These are phyloP conservation scores for Osmerus eperlanus DNA, from an alignment of 2,113 vertebrate genomes.

Conservation along the genomic window DNA sequence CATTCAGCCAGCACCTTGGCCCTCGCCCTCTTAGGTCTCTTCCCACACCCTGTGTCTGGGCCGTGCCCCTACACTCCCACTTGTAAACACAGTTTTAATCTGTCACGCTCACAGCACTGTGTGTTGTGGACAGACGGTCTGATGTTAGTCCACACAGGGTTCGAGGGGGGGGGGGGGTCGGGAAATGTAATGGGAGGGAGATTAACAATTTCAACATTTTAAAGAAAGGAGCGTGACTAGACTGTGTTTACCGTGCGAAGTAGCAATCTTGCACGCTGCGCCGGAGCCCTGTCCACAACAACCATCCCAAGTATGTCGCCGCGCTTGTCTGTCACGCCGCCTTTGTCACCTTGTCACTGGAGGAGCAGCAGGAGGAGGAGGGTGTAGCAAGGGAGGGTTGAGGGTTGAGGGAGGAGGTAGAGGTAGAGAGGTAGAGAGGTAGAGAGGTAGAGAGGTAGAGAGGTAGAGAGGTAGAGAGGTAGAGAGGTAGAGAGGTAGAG, in stretches of 20 bases:
- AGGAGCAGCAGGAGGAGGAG: neutral
- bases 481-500: too few species aligned
- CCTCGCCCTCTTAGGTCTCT: neutral
- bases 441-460: too few species aligned
- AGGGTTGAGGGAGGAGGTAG: neutral
- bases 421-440: neutral
- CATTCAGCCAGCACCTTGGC: constrained; percentile 48
- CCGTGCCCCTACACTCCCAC: constrained; percentile 18
- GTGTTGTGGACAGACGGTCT: too few species aligned
- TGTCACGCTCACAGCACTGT: too few species aligned
- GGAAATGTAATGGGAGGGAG: too few species aligned
- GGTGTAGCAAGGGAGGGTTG: neutral
- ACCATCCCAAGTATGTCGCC: neutral
- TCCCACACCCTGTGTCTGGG: constrained; percentile 25
- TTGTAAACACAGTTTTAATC: neutral
- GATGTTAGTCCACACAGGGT: constrained; percentile 17
- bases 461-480: constrained; percentile 3
- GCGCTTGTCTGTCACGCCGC: neutral
- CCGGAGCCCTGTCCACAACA: neutral
- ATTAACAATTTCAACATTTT: too few species aligned
- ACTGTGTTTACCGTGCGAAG: neutral
- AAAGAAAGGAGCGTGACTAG: too few species aligned
- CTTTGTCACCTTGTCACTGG: neutral
- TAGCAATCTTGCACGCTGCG: neutral
- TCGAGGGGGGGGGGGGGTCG: neutral